Evolutionary conservation across 1,140 invertebrate species (phyloP).

Genomic region (Musca domestica): DNA sequence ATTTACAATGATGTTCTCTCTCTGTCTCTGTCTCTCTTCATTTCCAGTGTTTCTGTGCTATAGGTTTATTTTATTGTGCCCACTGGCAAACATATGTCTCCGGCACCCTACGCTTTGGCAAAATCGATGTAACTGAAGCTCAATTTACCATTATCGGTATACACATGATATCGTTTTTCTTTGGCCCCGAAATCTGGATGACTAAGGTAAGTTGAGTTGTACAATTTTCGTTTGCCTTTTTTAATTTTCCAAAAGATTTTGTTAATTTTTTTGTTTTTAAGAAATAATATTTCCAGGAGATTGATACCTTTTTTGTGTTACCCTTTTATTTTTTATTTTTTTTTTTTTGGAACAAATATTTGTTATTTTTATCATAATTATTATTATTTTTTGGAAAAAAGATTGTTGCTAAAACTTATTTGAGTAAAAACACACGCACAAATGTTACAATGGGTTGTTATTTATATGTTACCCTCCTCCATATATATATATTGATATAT

Average conservation of each 20-base stretch:
- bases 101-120: constrained; percentile 88
- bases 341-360: too few relatives aligned
- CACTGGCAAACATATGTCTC: constrained; percentile 99
- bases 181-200: constrained; percentile 85
- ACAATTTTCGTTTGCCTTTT: neutral
- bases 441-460: too few relatives aligned
- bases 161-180: constrained; percentile 81
- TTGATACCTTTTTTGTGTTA: constrained; percentile 28
- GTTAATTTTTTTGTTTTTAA: neutral
- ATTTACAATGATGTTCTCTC: constrained; percentile 17
- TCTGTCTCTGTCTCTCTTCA: neutral
- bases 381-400: neutral
- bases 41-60: constrained; percentile 83
- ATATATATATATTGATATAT: constrained; percentile 9
- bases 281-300: constrained; percentile 39
- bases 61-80: constrained; percentile 95
- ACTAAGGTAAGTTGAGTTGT: constrained; percentile 63
- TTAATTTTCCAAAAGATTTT: neutral
- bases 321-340: constrained; percentile 9
- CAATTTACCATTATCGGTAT: constrained; percentile 91
- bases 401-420: neutral
- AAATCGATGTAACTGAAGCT: constrained; percentile 97
- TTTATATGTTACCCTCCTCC: neutral
- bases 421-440: neutral
- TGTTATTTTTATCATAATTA: too few relatives aligned